phyloP scores from a whole-genome alignment of 2,888 invertebrate species.

The Unio pictorum region DNA sequence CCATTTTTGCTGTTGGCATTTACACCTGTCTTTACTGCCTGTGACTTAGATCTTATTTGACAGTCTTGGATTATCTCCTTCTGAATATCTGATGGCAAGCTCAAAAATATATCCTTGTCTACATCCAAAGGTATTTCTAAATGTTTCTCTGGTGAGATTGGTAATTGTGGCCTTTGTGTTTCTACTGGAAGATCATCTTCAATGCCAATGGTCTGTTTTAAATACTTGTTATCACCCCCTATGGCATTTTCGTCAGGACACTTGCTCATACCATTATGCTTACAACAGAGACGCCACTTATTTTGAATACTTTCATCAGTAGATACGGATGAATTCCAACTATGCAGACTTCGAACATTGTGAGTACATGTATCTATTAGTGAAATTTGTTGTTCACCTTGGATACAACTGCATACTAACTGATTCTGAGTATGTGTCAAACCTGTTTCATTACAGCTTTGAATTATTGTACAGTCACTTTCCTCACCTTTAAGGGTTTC shows the following conservation, averaged over 20 bases:
- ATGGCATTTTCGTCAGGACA: too few species aligned
- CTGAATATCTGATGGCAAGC: conserved; percentile 50
- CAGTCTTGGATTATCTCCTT: conserved; percentile 44
- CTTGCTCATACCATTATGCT: too few species aligned
- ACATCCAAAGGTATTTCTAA: conserved; percentile 27
- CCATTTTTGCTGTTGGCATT: too few species aligned
- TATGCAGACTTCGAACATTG: not conserved
- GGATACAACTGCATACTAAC: not conserved
- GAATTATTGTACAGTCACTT: too few species aligned
- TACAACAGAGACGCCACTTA: too few species aligned
- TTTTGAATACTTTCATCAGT: too few species aligned
- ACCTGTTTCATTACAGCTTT: too few species aligned
- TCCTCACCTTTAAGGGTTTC: too few species aligned
- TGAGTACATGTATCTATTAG: too few species aligned
- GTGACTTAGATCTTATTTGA: conserved; percentile 8
- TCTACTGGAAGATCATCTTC: not conserved
- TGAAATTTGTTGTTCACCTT: not conserved
- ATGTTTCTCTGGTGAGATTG: conserved; percentile 3
- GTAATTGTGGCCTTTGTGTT: not conserved
- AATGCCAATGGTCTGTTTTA: not conserved
- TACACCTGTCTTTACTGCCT: too few species aligned
- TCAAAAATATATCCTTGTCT: conserved; percentile 46
- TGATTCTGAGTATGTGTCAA: not conserved
- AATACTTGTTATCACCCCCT: not conserved
- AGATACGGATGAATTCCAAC: not conserved